Evolutionary conservation across 2,888 invertebrate species (phyloP).

Genomic region (Lordiphosa andalusiaca): DNA sequence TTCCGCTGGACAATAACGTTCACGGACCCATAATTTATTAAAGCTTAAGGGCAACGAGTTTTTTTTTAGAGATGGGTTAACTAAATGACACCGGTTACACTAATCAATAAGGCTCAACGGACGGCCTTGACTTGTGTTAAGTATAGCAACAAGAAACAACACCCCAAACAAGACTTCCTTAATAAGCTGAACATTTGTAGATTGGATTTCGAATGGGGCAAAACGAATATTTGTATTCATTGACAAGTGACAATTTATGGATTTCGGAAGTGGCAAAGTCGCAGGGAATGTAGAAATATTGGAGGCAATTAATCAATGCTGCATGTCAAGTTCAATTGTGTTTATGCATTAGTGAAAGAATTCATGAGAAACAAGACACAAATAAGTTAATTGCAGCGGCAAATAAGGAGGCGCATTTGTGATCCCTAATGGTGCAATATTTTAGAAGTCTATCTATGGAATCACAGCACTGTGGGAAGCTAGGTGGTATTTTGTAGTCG

Average conservation of each 20-base stretch:
- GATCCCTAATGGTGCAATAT: no score
- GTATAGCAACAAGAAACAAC: constrained; percentile 10
- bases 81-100: constrained; percentile 20
- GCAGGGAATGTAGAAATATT: neutral
- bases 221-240: constrained; percentile 7
- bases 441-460: no score
- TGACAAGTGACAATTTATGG: constrained; percentile 17
- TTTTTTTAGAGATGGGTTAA: constrained; percentile 12
- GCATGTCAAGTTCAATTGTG: neutral
- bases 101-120: constrained; percentile 52
- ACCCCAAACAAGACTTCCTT: constrained; percentile 4
- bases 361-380: no score
- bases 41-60: constrained; percentile 5
- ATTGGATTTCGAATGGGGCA: neutral
- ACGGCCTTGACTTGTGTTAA: constrained; percentile 28
- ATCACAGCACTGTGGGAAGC: no score
- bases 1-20: constrained; percentile 12
- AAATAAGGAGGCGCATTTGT: no score
- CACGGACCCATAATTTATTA: constrained; percentile 41
- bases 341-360: no score
- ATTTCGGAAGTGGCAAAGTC: constrained; percentile 2
- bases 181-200: constrained; percentile 7
- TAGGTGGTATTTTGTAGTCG: no score
- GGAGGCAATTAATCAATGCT: neutral
- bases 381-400: no score